These are phyloP conservation scores for Synanthedon formicaeformis DNA, from an alignment of 2,888 invertebrate species.

Conservation along the genomic window DNA sequence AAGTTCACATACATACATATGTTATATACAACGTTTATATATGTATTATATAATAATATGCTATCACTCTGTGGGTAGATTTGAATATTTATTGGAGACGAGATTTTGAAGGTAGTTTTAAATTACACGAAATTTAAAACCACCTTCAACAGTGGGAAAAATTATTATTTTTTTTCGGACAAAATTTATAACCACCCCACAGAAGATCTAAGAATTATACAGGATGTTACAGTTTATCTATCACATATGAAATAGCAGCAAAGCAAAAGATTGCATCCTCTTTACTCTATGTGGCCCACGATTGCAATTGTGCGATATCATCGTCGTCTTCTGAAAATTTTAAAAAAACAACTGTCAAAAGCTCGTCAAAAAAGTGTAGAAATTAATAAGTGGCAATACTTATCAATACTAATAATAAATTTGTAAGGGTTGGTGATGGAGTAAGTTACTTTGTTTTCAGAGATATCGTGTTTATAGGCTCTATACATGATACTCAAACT, in stretches of 20 bases:
- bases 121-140: neutral
- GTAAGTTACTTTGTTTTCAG: too few relatives aligned
- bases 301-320: constrained; percentile 44
- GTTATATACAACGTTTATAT: neutral
- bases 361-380: too few relatives aligned
- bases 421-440: too few relatives aligned
- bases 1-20: constrained; percentile 11
- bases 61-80: too few relatives aligned
- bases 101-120: neutral
- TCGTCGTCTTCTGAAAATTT: constrained; percentile 59
- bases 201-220: neutral
- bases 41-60: too few relatives aligned
- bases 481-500: too few relatives aligned
- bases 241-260: neutral
- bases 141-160: too few relatives aligned
- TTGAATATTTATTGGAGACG: neutral
- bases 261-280: neutral
- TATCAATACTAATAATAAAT: too few relatives aligned
- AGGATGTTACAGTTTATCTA: neutral
- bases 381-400: too few relatives aligned
- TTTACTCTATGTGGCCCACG: constrained; percentile 53
- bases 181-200: neutral
- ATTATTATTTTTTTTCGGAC: neutral
- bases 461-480: too few relatives aligned
- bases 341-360: constrained; percentile 8